Percentiles rank a stretch among this genome's conserved stretches.
These are phyloP conservation scores for Heptranchias perlo DNA, from an alignment of 2,113 vertebrate species.

Conservation along the genomic window DNA sequence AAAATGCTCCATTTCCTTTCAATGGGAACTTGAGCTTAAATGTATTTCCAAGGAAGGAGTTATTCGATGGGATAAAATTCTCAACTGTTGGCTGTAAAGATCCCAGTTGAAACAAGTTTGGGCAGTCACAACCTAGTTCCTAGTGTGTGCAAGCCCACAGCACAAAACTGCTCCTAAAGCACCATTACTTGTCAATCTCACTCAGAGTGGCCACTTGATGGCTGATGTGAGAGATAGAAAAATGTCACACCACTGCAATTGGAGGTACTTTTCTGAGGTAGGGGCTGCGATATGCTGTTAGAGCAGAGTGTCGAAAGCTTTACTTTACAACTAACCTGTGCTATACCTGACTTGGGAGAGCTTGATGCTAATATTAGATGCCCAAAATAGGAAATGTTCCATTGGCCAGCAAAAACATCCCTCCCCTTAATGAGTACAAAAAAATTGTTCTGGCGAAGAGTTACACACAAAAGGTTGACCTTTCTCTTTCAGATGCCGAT, in stretches of 20 bases:
- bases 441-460: neutral
- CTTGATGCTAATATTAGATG: neutral
- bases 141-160: neutral
- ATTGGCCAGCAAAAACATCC: neutral
- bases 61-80: neutral
- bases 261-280: no score
- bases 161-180: neutral
- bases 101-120: neutral
- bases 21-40: neutral
- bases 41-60: neutral
- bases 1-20: neutral
- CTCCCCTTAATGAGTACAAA: neutral
- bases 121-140: neutral
- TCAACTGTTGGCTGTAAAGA: neutral
- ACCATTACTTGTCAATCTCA: neutral
- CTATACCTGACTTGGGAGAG: neutral
- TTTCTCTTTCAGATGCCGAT: neutral
- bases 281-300: neutral
- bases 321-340: neutral
- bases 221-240: neutral
- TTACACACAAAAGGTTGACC: neutral
- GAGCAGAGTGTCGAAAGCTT: neutral
- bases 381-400: neutral
- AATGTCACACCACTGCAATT: neutral
- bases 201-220: neutral